Base-by-base conservation (phyloP, 2,888 invertebrate species). In the Drosophila setosimentum region DNA sequence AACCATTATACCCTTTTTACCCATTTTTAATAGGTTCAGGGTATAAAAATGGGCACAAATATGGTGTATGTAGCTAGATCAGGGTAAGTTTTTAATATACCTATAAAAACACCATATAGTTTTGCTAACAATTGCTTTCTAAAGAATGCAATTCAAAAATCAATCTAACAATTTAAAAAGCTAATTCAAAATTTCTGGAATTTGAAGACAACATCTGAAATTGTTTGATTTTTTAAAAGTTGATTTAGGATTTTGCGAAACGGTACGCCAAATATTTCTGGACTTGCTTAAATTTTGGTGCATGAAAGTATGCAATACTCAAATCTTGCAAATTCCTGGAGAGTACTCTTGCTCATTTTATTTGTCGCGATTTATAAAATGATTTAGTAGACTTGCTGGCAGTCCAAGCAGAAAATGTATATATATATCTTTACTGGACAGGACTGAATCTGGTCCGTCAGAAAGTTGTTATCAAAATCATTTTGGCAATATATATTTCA, bases 301-400 rank as follows among this genome's bases (percentile, higher is more conserved):
- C 68, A 51, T 59, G 49, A 73, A 73, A 73, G 73, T 73, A 73
- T 73, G 73, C 73, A 63, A 63, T 50, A 18, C 6, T 24, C 6
- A n/a, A 30, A 24, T 10, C 5, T 4, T 42, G 24, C 0, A 27
- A 27, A 21, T 42, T 53, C 45, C 58, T n/a, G 64, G 16, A 24
- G 50, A 50, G 16, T 30, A 5, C 5, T 27, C 18, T 18, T 16
- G 3, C 2, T 21, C 2, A 10, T 24, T 45, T 24, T 4, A 32
- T 32, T 24, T 32, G 2, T 18, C 11, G 21, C 7, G 32, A 18
- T 58, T 45, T 13, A 7, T 24, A 18, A 32, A n/a, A 2, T 27
- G 3, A 30, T 21, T 16, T 11, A 10, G 3, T 30, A 16, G 35
- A 13, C 27, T n/a, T 42, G 8, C 2, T 16, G 21, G 21, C 3